phyloP scores from a whole-genome alignment of 2,888 invertebrate species.

The Dynastes hyllus region DNA sequence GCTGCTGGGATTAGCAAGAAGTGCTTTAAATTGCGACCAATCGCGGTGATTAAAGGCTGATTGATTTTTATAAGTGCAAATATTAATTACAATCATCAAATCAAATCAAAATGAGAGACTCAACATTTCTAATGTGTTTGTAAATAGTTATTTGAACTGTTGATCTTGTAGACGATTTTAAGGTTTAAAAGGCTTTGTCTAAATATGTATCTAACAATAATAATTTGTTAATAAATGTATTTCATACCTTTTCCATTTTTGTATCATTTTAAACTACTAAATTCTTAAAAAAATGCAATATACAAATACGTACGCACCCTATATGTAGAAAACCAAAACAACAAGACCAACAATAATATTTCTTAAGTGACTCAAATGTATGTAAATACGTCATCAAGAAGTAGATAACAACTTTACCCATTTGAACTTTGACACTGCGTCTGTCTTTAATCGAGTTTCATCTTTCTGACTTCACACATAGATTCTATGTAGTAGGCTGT shows the following conservation, averaged over 20 bases:
- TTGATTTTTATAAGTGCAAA: too few species aligned
- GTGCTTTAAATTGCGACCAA: slow-evolving; percentile 95
- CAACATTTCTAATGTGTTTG: too few species aligned
- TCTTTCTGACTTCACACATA: background rate
- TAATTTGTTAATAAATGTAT: too few species aligned
- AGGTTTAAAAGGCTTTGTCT: too few species aligned
- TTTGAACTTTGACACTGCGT: slow-evolving; percentile 30
- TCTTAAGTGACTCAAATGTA: slow-evolving; percentile 14
- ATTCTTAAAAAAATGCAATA: too few species aligned
- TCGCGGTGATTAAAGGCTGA: slow-evolving; percentile 97
- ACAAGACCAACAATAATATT: background rate
- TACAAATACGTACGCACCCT: background rate
- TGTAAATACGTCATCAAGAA: slow-evolving; percentile 4
- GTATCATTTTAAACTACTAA: too few species aligned
- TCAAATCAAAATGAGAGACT: too few species aligned
- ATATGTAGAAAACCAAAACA: slow-evolving; percentile 1
- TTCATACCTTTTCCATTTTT: too few species aligned
- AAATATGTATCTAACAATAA: too few species aligned
- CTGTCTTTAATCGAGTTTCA: background rate
- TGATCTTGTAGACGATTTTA: too few species aligned
- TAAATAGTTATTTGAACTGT: too few species aligned
- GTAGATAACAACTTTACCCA: slow-evolving; percentile 4
- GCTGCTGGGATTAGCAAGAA: slow-evolving; percentile 98
- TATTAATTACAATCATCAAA: too few species aligned
- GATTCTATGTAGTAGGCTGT: background rate